Conservation (phyloP, 2,888 invertebrate species). For the Pseudococcus longispinus region DNA sequence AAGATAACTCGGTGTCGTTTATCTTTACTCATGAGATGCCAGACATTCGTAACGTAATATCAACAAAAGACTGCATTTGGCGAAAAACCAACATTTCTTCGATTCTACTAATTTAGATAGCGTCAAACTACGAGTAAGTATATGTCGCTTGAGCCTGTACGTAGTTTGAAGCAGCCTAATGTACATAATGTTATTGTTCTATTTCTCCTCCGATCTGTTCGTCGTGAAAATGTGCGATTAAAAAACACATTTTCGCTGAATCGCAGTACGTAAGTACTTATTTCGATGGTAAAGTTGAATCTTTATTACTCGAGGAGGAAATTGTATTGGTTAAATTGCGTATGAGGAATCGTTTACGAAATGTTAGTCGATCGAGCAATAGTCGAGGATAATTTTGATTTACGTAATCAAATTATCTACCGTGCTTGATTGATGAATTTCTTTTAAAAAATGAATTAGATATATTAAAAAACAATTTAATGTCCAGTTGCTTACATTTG, state of each 20-base stretch:
- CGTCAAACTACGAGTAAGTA: background rate
- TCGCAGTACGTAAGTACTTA: background rate
- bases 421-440: too few species aligned
- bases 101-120: constrained; percentile 20
- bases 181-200: background rate
- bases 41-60: constrained; percentile 7
- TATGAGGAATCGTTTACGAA: too few species aligned
- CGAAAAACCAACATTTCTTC: constrained; percentile 4
- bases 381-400: too few species aligned
- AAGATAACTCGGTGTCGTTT: background rate
- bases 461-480: too few species aligned
- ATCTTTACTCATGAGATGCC: background rate
- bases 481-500: too few species aligned
- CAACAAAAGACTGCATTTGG: background rate
- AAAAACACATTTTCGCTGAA: background rate
- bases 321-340: too few species aligned
- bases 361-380: too few species aligned
- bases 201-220: background rate
- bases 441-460: too few species aligned
- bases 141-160: background rate
- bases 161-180: background rate
- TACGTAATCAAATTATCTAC: too few species aligned
- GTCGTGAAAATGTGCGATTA: background rate
- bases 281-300: background rate
- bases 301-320: too few species aligned